phyloP scores from a whole-genome alignment of 2,888 invertebrate species.

The Mamestra brassicae region DNA sequence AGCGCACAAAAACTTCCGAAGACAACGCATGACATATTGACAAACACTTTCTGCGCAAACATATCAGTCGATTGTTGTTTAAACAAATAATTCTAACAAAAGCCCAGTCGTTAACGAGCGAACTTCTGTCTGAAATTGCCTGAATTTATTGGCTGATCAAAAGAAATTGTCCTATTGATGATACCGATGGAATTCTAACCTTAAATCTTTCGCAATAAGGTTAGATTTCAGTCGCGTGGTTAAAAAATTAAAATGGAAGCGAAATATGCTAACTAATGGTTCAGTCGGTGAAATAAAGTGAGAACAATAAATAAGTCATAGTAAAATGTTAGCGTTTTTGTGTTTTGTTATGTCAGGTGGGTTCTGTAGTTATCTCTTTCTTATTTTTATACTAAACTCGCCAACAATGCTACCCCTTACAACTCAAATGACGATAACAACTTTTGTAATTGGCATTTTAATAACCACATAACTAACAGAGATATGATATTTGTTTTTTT shows the following conservation, averaged over 20 bases:
- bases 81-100: constrained; percentile 66
- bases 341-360: constrained; percentile 19
- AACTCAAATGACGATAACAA: background rate
- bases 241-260: constrained; percentile 58
- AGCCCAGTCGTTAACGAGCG: constrained; percentile 61
- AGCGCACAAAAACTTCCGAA: constrained; percentile 38
- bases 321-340: constrained; percentile 50
- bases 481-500: background rate
- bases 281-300: constrained; percentile 60
- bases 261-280: constrained; percentile 62
- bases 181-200: constrained; percentile 28
- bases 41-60: constrained; percentile 50
- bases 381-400: background rate
- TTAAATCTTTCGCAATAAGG: background rate
- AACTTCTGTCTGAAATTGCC: constrained; percentile 63
- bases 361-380: constrained; percentile 10
- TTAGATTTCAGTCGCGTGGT: constrained; percentile 22
- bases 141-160: constrained; percentile 68
- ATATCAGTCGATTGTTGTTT: constrained; percentile 54
- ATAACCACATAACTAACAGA: background rate
- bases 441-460: background rate
- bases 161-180: constrained; percentile 59
- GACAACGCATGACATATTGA: constrained; percentile 43
- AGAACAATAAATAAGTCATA: constrained; percentile 55
- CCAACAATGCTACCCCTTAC: no score